phyloP scores from a whole-genome alignment of 1,140 invertebrate genomes.

The Caenorhabditis brenneri region DNA sequence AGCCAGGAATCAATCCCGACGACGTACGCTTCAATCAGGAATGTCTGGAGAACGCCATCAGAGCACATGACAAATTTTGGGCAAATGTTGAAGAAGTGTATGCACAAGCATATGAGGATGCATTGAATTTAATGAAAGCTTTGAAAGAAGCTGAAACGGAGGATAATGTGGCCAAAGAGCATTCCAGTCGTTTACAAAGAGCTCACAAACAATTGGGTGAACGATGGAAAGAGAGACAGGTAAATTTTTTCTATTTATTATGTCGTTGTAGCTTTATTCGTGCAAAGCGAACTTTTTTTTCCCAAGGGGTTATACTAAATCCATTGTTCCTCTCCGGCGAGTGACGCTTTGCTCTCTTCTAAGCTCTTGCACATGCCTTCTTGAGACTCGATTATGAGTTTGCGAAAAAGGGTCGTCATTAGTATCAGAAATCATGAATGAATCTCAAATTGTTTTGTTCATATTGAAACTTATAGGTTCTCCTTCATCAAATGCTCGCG shows the following conservation, averaged over 20 bases:
- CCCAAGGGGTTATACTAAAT: too few species aligned
- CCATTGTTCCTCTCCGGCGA: too few species aligned
- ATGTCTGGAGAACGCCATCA: constrained; percentile 8
- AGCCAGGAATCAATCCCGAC: constrained; percentile 27
- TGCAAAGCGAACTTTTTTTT: too few species aligned
- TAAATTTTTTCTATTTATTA: background rate
- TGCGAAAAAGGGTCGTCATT: too few species aligned
- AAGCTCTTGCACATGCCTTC: background rate
- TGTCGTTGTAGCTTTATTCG: background rate
- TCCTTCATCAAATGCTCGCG: constrained; percentile 47
- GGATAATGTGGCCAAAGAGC: constrained; percentile 1
- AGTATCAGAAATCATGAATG: too few species aligned
- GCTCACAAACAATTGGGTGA: constrained; percentile 30
- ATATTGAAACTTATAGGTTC: constrained; percentile 39
- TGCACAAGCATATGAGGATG: constrained; percentile 21
- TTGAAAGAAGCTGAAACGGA: constrained; percentile 1
- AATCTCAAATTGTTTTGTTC: background rate
- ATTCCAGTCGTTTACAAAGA: background rate
- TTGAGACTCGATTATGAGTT: too few species aligned
- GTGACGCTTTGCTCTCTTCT: too few species aligned
- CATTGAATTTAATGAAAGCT: background rate
- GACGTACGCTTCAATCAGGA: constrained; percentile 6
- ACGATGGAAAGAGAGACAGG: constrained; percentile 41
- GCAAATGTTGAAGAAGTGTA: constrained; percentile 29
- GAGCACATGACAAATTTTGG: constrained; percentile 20